These are phyloP conservation scores for Spongilla lacustris DNA, from an alignment of 37 sponge, comb jelly and placozoan genomes.

Conservation along the genomic window DNA sequence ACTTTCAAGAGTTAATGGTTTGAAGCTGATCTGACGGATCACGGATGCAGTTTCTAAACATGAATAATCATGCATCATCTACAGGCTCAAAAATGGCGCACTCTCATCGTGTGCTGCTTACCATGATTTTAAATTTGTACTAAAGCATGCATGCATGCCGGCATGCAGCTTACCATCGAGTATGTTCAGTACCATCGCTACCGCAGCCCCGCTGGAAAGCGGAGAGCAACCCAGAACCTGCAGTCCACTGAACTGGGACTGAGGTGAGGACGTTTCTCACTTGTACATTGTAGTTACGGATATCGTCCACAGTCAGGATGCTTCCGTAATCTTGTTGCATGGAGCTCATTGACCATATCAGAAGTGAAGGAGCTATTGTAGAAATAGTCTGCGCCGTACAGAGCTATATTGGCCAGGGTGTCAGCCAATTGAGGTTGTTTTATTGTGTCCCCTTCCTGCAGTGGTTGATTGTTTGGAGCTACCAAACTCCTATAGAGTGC, in stretches of 20 bases:
- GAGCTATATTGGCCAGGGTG: conserved; percentile 67
- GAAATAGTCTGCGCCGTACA: conserved; percentile 59
- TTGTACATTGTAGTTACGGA: conserved; percentile 49
- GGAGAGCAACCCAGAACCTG: conserved; percentile 63
- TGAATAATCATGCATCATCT: too few species aligned
- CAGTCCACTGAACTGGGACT: conserved; percentile 45
- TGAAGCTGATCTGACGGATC: too few species aligned
- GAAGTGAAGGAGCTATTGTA: conserved; percentile 66
- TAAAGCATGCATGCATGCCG: background rate
- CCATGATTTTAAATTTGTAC: too few species aligned
- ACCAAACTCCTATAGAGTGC: conserved; percentile 24
- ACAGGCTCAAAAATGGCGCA: too few species aligned
- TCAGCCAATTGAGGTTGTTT: conserved; percentile 56
- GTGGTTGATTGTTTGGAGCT: conserved; percentile 10
- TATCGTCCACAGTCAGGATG: conserved; percentile 66
- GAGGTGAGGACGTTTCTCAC: conserved; percentile 29
- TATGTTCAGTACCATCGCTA: conserved; percentile 79
- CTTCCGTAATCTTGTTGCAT: conserved; percentile 47
- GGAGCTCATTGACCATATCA: conserved; percentile 70
- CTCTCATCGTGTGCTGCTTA: too few species aligned
- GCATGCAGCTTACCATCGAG: conserved; percentile 49
- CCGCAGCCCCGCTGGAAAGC: conserved; percentile 82
- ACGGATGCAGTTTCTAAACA: too few species aligned
- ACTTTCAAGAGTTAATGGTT: too few species aligned
- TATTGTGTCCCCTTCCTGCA: conserved; percentile 77